Evolutionary conservation across 2,888 invertebrate species (phyloP).

Genomic region (Gerris lacustris): DNA sequence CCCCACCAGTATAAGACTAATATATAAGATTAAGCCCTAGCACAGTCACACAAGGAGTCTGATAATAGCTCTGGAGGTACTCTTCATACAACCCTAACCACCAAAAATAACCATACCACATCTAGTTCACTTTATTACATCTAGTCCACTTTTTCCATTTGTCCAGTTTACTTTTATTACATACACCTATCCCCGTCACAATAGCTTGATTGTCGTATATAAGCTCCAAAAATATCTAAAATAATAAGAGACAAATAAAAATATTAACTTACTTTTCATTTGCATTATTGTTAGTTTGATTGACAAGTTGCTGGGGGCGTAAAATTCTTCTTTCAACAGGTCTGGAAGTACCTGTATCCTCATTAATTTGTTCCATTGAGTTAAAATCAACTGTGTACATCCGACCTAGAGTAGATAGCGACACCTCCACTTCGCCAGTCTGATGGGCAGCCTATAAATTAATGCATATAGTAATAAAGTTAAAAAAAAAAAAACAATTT

Average conservation of each 20-base stretch:
- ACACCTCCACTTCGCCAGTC: slow-evolving; percentile 89
- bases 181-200: no score
- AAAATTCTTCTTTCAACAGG: slow-evolving; percentile 73
- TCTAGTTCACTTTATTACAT: no score
- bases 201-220: no score
- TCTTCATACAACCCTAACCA: no score
- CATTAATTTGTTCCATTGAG: slow-evolving; percentile 96
- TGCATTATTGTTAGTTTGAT: slow-evolving; percentile 23
- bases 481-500: not conserved
- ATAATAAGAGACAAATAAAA: not conserved
- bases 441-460: slow-evolving; percentile 61
- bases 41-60: no score
- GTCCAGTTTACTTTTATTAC: no score
- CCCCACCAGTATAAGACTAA: no score
- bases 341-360: slow-evolving; percentile 88
- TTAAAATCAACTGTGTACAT: slow-evolving; percentile 94
- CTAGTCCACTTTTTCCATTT: no score
- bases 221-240: not conserved
- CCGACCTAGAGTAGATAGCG: slow-evolving; percentile 78
- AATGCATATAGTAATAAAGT: not conserved
- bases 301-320: slow-evolving; percentile 42
- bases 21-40: no score
- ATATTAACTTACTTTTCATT: not conserved
- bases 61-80: no score
- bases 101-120: no score